These are phyloP conservation scores for Idaea biselata DNA, from an alignment of 2,888 invertebrate species.

Conservation along the genomic window DNA sequence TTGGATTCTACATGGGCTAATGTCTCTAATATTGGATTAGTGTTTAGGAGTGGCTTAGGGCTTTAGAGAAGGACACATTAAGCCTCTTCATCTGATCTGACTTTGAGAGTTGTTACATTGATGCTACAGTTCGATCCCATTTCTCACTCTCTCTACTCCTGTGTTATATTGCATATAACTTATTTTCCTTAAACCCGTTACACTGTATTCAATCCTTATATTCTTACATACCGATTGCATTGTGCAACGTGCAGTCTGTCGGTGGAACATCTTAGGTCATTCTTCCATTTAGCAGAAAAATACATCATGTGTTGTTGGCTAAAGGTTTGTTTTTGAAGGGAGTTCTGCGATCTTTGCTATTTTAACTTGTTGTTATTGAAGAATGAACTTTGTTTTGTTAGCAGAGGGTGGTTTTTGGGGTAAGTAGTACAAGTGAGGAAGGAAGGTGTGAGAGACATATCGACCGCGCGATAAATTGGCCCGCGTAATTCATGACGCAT, in stretches of 20 bases:
- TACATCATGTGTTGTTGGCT: background rate
- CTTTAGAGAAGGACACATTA: too few relatives aligned
- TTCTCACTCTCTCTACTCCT: background rate
- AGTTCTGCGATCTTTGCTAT: background rate
- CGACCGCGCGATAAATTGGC: conserved; percentile 62
- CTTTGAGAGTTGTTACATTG: background rate
- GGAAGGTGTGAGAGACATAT: conserved; percentile 41
- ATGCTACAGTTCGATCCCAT: background rate
- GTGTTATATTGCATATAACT: background rate
- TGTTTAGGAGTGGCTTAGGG: too few relatives aligned
- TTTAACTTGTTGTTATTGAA: background rate
- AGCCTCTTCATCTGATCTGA: background rate
- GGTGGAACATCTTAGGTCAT: background rate
- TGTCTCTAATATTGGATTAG: too few relatives aligned
- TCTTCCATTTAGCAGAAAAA: background rate
- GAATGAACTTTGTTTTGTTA: conserved; percentile 13
- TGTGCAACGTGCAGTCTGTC: background rate
- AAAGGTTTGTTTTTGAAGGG: background rate
- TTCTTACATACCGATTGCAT: background rate
- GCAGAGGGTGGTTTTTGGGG: conserved; percentile 23
- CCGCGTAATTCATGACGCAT: conserved; percentile 66
- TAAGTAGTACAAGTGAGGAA: conserved; percentile 28
- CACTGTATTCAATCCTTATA: conserved; percentile 1
- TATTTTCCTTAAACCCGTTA: background rate
- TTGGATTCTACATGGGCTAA: too few relatives aligned